Evolutionary conservation across 2,797 vertebrate species (phyloP).

Genomic region (Enteromius radiatus): DNA sequence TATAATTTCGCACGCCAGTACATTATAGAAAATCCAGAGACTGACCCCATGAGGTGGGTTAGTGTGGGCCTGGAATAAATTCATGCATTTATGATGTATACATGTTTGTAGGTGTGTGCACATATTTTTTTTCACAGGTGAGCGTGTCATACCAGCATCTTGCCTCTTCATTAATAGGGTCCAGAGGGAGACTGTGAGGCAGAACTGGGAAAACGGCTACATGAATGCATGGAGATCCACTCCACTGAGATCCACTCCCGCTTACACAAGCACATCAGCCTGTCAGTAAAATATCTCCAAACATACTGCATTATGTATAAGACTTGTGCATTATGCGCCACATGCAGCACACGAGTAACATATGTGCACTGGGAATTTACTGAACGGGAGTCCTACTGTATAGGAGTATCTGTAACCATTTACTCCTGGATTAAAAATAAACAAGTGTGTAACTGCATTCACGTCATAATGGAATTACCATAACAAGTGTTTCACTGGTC

Average conservation of each 20-base stretch:
- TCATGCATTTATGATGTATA: slow-evolving; percentile 60
- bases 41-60: slow-evolving; percentile 65
- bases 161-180: slow-evolving; percentile 75
- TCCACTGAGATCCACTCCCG: slow-evolving; percentile 54
- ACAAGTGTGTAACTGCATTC: neutral
- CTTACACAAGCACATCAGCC: slow-evolving; percentile 31
- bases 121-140: slow-evolving; percentile 31
- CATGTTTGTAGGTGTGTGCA: slow-evolving; percentile 42
- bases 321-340: slow-evolving; percentile 16
- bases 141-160: slow-evolving; percentile 60
- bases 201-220: slow-evolving; percentile 45
- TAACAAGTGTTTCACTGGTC: neutral
- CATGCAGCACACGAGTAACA: neutral
- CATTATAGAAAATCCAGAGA: slow-evolving; percentile 69
- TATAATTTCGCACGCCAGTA: slow-evolving; percentile 77
- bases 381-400: neutral
- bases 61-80: slow-evolving; percentile 63
- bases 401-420: neutral
- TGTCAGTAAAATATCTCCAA: slow-evolving; percentile 40
- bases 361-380: neutral
- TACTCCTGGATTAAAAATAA: neutral
- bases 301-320: slow-evolving; percentile 46
- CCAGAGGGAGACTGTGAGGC: slow-evolving; percentile 70
- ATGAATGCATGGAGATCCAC: slow-evolving; percentile 57
- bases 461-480: neutral